phyloP scores from a whole-genome alignment of 1,140 invertebrate species.

The Achroia grisella region DNA sequence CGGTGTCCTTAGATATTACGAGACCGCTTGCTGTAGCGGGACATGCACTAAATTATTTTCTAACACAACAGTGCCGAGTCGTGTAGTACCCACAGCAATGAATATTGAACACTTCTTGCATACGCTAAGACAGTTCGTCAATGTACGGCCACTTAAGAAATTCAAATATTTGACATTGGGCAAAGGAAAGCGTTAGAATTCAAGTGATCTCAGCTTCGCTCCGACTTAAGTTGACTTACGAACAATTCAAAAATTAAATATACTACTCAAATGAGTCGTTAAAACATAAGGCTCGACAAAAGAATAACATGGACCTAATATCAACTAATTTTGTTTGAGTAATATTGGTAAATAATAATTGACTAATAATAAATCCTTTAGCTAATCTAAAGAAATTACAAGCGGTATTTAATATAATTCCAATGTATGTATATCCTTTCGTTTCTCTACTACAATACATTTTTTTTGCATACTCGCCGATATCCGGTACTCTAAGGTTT shows the following conservation, averaged over 20 bases:
- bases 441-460: no score
- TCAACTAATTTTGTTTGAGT: background rate
- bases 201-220: slow-evolving; percentile 66
- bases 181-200: slow-evolving; percentile 73
- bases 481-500: no score
- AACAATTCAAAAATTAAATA: slow-evolving; percentile 71
- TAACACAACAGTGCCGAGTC: slow-evolving; percentile 36
- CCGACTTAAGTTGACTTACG: slow-evolving; percentile 62
- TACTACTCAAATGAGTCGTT: slow-evolving; percentile 62
- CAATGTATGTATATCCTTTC: no score
- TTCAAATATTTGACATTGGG: slow-evolving; percentile 70
- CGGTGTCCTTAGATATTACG: slow-evolving; percentile 44
- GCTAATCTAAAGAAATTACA: no score
- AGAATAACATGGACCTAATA: slow-evolving; percentile 28
- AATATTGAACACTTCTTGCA: slow-evolving; percentile 64
- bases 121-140: slow-evolving; percentile 59
- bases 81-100: slow-evolving; percentile 46
- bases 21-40: slow-evolving; percentile 21
- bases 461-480: no score
- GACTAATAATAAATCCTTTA: slow-evolving; percentile 4
- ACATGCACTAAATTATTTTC: slow-evolving; percentile 39
- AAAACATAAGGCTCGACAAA: slow-evolving; percentile 39
- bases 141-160: slow-evolving; percentile 69
- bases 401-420: no score
- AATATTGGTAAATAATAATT: background rate